Percentiles rank a stretch among this genome's conserved stretches.
These are phyloP conservation scores for Scalopus aquaticus DNA, from an alignment of 2,113 vertebrate species.

Conservation along the genomic window DNA sequence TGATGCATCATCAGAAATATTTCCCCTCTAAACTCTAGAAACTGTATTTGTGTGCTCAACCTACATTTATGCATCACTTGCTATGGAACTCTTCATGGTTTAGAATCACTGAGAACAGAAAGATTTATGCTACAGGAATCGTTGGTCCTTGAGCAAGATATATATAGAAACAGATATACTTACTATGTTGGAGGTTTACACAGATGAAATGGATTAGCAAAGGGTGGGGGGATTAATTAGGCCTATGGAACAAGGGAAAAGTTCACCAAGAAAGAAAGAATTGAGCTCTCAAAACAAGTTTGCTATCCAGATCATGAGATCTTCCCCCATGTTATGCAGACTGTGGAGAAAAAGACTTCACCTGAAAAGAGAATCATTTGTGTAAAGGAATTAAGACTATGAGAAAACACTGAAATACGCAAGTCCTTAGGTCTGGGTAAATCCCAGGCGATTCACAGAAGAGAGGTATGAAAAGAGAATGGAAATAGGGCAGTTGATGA, in stretches of 20 bases:
- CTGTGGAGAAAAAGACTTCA: neutral
- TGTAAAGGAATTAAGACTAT: neutral
- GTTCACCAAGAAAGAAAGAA: neutral
- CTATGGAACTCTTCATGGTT: neutral
- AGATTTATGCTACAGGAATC: neutral
- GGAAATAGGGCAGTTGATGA: neutral
- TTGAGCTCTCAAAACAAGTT: conserved; percentile 34
- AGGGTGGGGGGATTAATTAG: neutral
- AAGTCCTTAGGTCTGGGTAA: neutral
- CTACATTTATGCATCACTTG: neutral
- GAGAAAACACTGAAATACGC: neutral
- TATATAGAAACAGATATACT: neutral
- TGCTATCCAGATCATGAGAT: neutral
- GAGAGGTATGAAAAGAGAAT: neutral
- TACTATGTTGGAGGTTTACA: neutral
- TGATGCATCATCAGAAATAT: neutral
- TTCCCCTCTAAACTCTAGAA: conserved; percentile 1
- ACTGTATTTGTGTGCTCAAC: conserved; percentile 12
- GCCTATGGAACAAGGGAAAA: neutral
- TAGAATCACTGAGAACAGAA: neutral
- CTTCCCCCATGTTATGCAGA: neutral
- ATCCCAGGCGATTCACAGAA: neutral
- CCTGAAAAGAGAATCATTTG: neutral
- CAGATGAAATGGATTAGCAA: conserved; percentile 43
- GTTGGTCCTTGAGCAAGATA: neutral